Evolutionary conservation across 2,888 invertebrate species (phyloP).

Genomic region (Agriopis marginaria): DNA sequence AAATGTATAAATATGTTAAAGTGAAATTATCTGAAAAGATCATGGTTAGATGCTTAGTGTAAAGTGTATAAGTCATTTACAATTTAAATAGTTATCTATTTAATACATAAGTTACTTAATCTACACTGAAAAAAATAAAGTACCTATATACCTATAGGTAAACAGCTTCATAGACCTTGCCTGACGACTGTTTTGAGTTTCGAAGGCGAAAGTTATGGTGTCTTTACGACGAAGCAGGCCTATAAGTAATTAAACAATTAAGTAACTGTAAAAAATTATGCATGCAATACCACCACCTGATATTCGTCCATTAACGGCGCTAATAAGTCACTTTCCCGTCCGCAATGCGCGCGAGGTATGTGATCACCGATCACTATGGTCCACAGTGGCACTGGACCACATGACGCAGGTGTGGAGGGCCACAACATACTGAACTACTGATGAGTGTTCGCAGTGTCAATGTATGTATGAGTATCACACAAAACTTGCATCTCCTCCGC

Average conservation of each 20-base stretch:
- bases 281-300: slow-evolving; percentile 64
- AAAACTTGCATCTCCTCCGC: neutral
- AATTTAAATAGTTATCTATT: too few relatives aligned
- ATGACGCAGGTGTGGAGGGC: slow-evolving; percentile 34
- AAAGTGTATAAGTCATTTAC: too few relatives aligned
- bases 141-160: too few relatives aligned
- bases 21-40: too few relatives aligned
- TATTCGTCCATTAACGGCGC: slow-evolving; percentile 72
- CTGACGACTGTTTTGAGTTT: too few relatives aligned
- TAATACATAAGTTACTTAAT: too few relatives aligned
- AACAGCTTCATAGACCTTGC: too few relatives aligned
- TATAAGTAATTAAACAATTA: slow-evolving; percentile 20
- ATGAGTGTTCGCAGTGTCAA: slow-evolving; percentile 16
- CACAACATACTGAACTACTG: slow-evolving; percentile 36
- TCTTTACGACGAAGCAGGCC: neutral
- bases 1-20: too few relatives aligned
- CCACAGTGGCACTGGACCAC: neutral
- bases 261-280: slow-evolving; percentile 33
- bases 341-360: slow-evolving; percentile 54
- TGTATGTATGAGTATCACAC: slow-evolving; percentile 7
- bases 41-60: too few relatives aligned
- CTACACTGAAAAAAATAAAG: too few relatives aligned
- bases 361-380: slow-evolving; percentile 40
- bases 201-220: neutral
- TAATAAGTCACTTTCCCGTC: slow-evolving; percentile 68